Conservation (phyloP, 2,113 vertebrate genomes). For the Gulo gulo region DNA sequence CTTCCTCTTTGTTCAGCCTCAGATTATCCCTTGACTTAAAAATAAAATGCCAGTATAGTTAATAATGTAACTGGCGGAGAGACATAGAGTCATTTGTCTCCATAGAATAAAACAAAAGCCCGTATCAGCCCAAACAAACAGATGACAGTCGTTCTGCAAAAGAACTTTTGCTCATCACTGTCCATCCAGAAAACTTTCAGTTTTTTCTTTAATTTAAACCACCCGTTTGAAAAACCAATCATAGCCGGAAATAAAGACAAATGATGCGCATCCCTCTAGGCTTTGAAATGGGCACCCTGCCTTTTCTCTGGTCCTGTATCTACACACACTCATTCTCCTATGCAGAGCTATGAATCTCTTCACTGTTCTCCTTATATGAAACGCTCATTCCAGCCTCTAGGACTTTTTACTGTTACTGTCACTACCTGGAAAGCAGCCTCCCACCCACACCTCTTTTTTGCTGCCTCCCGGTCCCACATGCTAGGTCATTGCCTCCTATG, state of each 20-base stretch:
- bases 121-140: conserved; percentile 40
- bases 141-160: neutral
- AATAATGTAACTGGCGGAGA: conserved; percentile 41
- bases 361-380: neutral
- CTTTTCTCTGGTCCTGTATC: neutral
- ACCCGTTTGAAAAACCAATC: conserved; percentile 14
- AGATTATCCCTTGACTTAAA: conserved; percentile 55
- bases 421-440: neutral
- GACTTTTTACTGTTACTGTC: neutral
- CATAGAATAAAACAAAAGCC: conserved; percentile 44
- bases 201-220: neutral
- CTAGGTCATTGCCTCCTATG: neutral
- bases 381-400: neutral
- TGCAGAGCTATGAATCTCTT: neutral
- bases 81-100: conserved; percentile 56
- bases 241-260: conserved; percentile 34
- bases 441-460: neutral
- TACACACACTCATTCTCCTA: neutral
- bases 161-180: neutral
- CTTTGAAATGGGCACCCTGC: neutral
- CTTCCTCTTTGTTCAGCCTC: conserved; percentile 53
- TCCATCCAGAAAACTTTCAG: neutral
- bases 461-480: neutral
- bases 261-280: neutral
- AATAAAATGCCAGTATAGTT: conserved; percentile 64